phyloP scores from a whole-genome alignment of 2,888 invertebrate species.

The Pterostichus madidus region DNA sequence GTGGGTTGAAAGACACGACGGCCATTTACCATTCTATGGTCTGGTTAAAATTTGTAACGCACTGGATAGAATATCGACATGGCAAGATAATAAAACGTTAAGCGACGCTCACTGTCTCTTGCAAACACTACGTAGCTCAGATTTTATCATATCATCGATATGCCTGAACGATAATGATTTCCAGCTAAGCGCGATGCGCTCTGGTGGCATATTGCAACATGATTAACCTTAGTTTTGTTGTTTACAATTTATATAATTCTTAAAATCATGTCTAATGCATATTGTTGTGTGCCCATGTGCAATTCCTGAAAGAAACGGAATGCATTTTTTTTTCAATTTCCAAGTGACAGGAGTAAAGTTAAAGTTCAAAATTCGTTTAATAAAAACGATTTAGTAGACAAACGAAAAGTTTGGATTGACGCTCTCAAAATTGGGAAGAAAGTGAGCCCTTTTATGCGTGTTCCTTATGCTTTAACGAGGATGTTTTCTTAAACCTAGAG shows the following conservation, averaged over 20 bases:
- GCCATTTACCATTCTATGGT: conserved; percentile 69
- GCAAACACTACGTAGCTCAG: conserved; percentile 16
- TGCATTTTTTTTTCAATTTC: no score
- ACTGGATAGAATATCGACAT: conserved; percentile 68
- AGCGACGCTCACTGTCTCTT: conserved; percentile 69
- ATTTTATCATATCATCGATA: conserved; percentile 69
- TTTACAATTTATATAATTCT: no score
- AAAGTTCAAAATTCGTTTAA: conserved; percentile 6
- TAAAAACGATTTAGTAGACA: neutral
- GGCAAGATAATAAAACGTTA: conserved; percentile 69
- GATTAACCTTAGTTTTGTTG: no score
- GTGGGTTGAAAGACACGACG: conserved; percentile 69
- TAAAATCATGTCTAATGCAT: no score
- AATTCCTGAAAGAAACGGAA: no score
- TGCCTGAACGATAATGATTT: conserved; percentile 57
- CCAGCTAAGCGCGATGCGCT: no score
- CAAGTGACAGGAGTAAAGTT: no score
- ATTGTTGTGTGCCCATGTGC: no score
- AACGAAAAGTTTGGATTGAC: no score
- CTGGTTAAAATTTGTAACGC: conserved; percentile 68
- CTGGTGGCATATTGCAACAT: no score
- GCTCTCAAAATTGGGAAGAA: no score
- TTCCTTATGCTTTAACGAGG: conserved; percentile 13
- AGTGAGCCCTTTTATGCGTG: conserved; percentile 21
- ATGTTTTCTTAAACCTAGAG: no score